Base-by-base conservation (phyloP, 2,797 vertebrate species). In the Psittacula echo region DNA sequence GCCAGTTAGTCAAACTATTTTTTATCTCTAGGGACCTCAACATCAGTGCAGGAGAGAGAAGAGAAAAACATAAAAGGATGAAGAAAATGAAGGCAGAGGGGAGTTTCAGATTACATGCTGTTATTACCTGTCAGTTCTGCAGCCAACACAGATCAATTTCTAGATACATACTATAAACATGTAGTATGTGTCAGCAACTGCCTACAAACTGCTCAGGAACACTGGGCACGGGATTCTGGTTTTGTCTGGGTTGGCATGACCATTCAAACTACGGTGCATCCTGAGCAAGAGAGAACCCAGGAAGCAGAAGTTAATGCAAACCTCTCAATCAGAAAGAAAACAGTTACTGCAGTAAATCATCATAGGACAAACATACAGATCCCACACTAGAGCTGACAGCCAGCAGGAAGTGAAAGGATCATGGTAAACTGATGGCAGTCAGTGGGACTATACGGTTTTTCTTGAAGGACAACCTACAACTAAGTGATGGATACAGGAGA, bases 331-430 rank as follows among this genome's bases (percentile, higher is more conserved):
- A 83, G 62, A 74, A 90, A 68, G 34, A 71, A 79, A 77, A 18
- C 3, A 61, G 60, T 87, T 82, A 80, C 50, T 66, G 58, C 66
- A 78, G 84, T 89, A 86, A 93, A 94, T 86, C 66, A 80, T 75
- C 21, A 9, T 89, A 70, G 86, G 65, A 75, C 39, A 89, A 92
- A 95, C 67, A 85, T 7, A 86, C 4, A 85, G 86, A 87, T 76
- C 54, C 32, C 18, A 5, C 45, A 68, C 71, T 56, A 67, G 0
- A 62, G 82, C 17, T 90, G 93, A 87, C 60, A 89, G 74, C 24
- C 47, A 85, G 67, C 48, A 92, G 68, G 79, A 74, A 93, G 56
- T 37, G 41, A 48, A 84, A 73, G 51, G 60, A 93, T 58, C 32
- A 22, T 4, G 37, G 84, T 30, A 67, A 72, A 47, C n/a, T n/a